Evolutionary conservation across 2,888 invertebrate genomes (phyloP).

Genomic region (Drepanosiphum platanoidis): DNA sequence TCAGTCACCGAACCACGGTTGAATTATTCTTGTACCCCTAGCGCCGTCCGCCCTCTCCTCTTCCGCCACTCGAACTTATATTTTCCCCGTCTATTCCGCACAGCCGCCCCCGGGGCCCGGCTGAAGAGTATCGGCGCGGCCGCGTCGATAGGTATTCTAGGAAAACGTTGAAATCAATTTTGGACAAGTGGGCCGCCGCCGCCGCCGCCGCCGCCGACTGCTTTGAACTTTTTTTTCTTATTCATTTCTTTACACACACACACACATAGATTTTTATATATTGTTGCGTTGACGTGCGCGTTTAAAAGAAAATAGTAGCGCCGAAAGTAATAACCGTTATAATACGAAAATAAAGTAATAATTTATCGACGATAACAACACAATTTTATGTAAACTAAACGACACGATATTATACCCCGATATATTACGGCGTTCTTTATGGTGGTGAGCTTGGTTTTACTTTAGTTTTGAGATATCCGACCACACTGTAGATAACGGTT

Average conservation of each 20-base stretch:
- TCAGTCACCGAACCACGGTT: constrained; percentile 58
- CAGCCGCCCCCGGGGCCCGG: not conserved
- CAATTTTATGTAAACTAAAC: too few relatives aligned
- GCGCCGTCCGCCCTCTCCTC: not conserved
- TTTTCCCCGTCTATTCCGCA: too few relatives aligned
- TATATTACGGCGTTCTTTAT: too few relatives aligned
- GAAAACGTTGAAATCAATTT: constrained; percentile 48
- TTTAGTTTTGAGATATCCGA: too few relatives aligned
- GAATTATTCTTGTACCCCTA: constrained; percentile 53
- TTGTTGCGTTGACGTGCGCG: not conserved
- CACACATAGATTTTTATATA: too few relatives aligned
- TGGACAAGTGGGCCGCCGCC: constrained; percentile 47
- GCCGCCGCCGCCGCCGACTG: not conserved
- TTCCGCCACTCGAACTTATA: not conserved
- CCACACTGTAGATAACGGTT: too few relatives aligned
- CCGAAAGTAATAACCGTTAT: too few relatives aligned
- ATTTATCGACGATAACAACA: too few relatives aligned
- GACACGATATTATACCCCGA: too few relatives aligned
- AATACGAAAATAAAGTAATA: too few relatives aligned
- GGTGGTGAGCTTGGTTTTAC: too few relatives aligned
- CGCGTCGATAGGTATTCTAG: not conserved
- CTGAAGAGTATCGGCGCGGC: not conserved
- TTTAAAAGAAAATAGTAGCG: too few relatives aligned
- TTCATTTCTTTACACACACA: not conserved
- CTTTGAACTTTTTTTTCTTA: constrained; percentile 4